Evolutionary conservation across 2,888 invertebrate species (phyloP).

Genomic region (Neria commutata): DNA sequence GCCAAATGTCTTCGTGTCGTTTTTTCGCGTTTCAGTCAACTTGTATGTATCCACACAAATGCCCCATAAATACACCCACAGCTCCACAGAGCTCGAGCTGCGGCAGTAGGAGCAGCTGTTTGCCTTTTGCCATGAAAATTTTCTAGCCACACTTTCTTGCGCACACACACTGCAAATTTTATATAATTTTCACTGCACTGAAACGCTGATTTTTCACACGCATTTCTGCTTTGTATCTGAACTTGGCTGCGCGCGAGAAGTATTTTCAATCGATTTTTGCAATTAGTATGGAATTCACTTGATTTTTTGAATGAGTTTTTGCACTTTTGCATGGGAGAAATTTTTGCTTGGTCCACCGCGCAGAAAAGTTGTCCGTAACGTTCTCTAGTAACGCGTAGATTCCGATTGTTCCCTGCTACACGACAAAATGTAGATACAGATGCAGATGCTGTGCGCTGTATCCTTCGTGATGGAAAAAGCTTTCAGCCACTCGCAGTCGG

Average conservation of each 20-base stretch:
- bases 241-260: too few species aligned
- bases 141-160: not conserved
- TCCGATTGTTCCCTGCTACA: constrained; percentile 14
- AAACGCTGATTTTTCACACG: not conserved
- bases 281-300: not conserved
- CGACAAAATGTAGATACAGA: not conserved
- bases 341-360: not conserved
- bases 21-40: not conserved
- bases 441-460: not conserved
- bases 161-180: too few species aligned
- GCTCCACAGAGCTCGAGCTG: not conserved
- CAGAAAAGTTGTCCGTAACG: constrained; percentile 6
- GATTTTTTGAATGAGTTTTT: not conserved
- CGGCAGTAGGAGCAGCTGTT: constrained; percentile 29
- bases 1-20: too few species aligned
- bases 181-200: too few species aligned
- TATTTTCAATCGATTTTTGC: too few species aligned
- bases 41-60: not conserved
- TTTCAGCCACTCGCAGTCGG: too few species aligned
- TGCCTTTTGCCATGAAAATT: constrained; percentile 17
- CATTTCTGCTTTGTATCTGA: too few species aligned
- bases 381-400: constrained; percentile 16
- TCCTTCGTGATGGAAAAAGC: not conserved
- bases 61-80: not conserved
- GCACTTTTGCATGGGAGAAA: not conserved